Evolutionary conservation across 2,797 vertebrate species (phyloP), one percentile per base, ranked within the genome.

Genomic region (Gymnodraco acuticeps): DNA sequence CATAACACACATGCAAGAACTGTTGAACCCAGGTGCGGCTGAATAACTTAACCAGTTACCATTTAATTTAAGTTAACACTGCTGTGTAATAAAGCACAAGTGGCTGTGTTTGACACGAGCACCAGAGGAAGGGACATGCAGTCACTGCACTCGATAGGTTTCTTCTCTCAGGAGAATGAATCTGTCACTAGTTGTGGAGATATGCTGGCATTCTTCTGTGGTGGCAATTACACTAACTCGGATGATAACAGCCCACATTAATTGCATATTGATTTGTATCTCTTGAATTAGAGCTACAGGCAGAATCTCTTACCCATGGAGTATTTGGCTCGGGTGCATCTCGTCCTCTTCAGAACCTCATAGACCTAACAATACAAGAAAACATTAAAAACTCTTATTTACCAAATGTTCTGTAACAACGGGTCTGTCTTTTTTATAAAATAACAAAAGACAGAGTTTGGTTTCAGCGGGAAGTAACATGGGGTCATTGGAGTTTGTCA

Each of bases 301-400:
- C 13, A 27, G 42, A 48, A 27, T 38, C 6, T 59, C 95, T 96
- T 95, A 99, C 98, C 97, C 96, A 98, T 97, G 90, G 94, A 93
- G 78, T 97, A 96, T 84, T 97, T 97, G 73, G 95, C 94, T 73
- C 91, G 95, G 19, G 94, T 96, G 90, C 96, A 98, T 0, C 95
- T 96, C 0, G 96, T 97, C 84, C 98, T 96, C 82, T 99, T 99
- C 89, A 99, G 68, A 33, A 99, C 96, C 89, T 98, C 97, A 54
- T 96, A 98, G 66, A 99, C 98, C 98, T 99, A 73, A 17, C 2
- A 50, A 87, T 48, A 86, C 1, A 91, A 66, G 42, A 53, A 77
- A n/a, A 47, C 51, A 75, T 20, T 23, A 11, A 15, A 56, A 51
- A 3, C 11, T 33, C 15, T 42, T 41, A 1, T 20, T 16, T 15